Base-by-base conservation (phyloP, 2,797 vertebrate species). In the Halcyon chelicuti region DNA sequence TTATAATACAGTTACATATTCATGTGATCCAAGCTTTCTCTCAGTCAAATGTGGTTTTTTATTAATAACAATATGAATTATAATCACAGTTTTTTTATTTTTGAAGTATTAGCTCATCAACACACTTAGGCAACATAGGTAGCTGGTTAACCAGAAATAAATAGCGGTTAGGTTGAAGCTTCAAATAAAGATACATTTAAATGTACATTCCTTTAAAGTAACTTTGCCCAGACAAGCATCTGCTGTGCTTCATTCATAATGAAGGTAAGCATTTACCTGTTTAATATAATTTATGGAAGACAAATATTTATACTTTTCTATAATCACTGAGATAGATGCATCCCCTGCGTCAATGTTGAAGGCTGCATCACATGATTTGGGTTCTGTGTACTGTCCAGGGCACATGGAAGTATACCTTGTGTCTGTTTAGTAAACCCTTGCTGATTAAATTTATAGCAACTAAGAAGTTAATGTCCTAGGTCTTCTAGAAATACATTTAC, bases 1-100 rank as follows among this genome's bases (percentile, higher is more conserved):
- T 79, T 93, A 70, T 25, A 72, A 90, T 83, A 51, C 75, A 86
- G 60, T 78, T 95, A 82, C 40, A 51, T 84, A 90, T 87, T 88
- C 39, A 71, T 55, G 35, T 65, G 40, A 83, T 84, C 52, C 70
- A 93, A 86, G 37, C 29, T 93, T 88, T 73, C 39, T 54, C 63
- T 91, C 61, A 89, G 62, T 57, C 35, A 91, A 76, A 86, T 29
- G 14, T 72, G 79, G 1, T 91, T 88, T 88, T 91, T 86, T 72
- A 77, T 95, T 92, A 93, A 76, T 44, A 88, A 68, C 33, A 73
- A 61, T 60, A 51, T 21, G 74, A 60, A 90, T 60, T 95, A 81
- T 47, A 37, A 93, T 83, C 26, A 35, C 31, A 73, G 63, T 51
- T 71, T 31, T 93, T 94, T 63, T 62, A 61, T 66, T 81, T 72